These are phyloP conservation scores for Pachliopta kotzebuea DNA, from an alignment of 2,888 invertebrate genomes.

Conservation along the genomic window DNA sequence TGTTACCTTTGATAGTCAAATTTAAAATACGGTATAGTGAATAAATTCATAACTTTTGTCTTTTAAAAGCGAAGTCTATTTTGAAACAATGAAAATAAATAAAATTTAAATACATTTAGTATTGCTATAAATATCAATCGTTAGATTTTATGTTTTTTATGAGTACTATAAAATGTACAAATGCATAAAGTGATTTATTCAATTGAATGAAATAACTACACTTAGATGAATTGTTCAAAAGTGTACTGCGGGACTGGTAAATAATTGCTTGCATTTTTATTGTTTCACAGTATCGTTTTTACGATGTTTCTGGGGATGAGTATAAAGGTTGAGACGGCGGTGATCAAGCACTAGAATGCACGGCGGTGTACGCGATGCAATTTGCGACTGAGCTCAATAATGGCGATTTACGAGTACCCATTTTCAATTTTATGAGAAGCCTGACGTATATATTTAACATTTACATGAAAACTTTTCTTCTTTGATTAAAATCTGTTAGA, in stretches of 20 bases:
- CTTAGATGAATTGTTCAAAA: neutral
- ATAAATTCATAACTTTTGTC: constrained; percentile 37
- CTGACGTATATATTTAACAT: constrained; percentile 59
- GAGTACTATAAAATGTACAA: neutral
- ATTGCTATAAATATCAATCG: constrained; percentile 27
- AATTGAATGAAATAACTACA: constrained; percentile 1
- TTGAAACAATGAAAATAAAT: constrained; percentile 41
- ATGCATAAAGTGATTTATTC: neutral
- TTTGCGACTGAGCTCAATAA: constrained; percentile 64
- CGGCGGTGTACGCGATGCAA: constrained; percentile 62
- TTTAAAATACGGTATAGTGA: constrained; percentile 38
- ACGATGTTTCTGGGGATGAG: constrained; percentile 41
- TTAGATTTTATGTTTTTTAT: neutral
- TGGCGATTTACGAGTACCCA: constrained; percentile 67
- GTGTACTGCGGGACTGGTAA: neutral
- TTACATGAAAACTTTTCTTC: constrained; percentile 50
- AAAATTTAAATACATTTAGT: constrained; percentile 4
- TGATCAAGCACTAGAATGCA: constrained; percentile 60
- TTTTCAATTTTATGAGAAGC: constrained; percentile 68
- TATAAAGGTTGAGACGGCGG: constrained; percentile 37
- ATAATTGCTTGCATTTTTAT: constrained; percentile 32
- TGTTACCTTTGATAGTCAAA: constrained; percentile 49
- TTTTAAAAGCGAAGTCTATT: constrained; percentile 36
- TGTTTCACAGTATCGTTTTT: constrained; percentile 40
- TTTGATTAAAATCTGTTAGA: constrained; percentile 33